Evolutionary conservation across 2,113 vertebrate genomes (phyloP).

Genomic region (Ranitomeya imitator): DNA sequence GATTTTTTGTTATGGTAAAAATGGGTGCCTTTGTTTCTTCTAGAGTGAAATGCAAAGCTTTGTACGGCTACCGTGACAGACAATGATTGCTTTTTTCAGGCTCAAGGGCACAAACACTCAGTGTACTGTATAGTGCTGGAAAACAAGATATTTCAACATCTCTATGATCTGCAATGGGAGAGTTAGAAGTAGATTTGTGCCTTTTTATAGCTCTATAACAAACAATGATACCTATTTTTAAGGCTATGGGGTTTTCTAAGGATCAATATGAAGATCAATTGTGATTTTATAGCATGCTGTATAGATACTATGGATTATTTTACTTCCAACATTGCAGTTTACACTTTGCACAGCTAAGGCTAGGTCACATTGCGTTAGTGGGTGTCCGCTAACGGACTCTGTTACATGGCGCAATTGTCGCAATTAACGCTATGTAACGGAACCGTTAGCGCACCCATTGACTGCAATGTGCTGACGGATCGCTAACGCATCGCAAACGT

Average conservation of each 20-base stretch:
- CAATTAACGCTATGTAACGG: too few relatives aligned
- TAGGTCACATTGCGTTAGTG: too few relatives aligned
- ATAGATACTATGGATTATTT: too few relatives aligned
- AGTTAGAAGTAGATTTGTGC: conserved; percentile 7
- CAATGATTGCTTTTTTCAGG: conserved; percentile 20
- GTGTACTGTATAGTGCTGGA: conserved; percentile 9
- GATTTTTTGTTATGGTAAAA: neutral
- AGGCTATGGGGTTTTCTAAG: neutral
- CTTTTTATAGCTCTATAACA: neutral
- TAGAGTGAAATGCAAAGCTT: neutral
- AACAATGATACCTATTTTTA: conserved; percentile 4
- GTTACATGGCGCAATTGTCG: too few relatives aligned
- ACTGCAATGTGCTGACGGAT: too few relatives aligned
- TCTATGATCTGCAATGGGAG: neutral
- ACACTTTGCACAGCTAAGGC: too few relatives aligned
- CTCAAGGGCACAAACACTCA: neutral
- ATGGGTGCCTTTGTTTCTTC: conserved; percentile 12
- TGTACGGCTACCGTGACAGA: neutral
- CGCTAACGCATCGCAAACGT: too few relatives aligned
- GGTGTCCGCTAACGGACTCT: too few relatives aligned
- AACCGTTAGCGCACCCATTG: too few relatives aligned
- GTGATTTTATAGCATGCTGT: too few relatives aligned
- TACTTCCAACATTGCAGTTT: too few relatives aligned
- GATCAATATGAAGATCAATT: neutral
- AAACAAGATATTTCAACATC: conserved; percentile 13